phyloP scores from a whole-genome alignment of 2,888 invertebrate species.

The Dascillus cervinus region DNA sequence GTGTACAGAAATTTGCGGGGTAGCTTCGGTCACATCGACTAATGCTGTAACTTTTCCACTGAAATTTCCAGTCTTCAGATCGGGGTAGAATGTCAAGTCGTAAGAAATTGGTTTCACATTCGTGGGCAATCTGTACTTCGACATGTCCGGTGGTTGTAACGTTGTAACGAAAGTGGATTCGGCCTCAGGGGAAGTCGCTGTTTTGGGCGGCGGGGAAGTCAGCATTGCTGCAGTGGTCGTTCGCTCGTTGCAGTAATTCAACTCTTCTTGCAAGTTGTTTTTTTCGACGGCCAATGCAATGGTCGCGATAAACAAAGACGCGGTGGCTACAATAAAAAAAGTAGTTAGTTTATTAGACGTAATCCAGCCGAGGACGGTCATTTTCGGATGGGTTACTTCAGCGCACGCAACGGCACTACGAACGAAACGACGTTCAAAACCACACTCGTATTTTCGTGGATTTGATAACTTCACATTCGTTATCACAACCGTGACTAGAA shows the following conservation, averaged over 20 bases:
- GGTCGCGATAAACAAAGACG: conserved; percentile 48
- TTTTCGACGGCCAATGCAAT: conserved; percentile 47
- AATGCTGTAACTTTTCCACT: conserved; percentile 49
- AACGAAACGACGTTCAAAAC: too few species aligned
- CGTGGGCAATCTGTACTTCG: conserved; percentile 49
- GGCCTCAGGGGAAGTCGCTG: conserved; percentile 9
- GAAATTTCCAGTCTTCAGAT: conserved; percentile 50
- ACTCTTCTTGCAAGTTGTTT: conserved; percentile 23
- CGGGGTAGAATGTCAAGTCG: conserved; percentile 58
- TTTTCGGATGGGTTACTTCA: too few species aligned
- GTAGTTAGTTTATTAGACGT: conserved; percentile 37
- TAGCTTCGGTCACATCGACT: conserved; percentile 41
- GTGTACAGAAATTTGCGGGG: conserved; percentile 52
- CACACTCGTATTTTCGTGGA: too few species aligned
- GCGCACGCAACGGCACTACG: too few species aligned
- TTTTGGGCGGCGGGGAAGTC: conserved; percentile 5
- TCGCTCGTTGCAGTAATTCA: conserved; percentile 20
- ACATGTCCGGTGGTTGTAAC: conserved; percentile 19
- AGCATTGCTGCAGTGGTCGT: conserved; percentile 19
- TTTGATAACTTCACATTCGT: too few species aligned
- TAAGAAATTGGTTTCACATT: conserved; percentile 57
- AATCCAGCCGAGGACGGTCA: conserved; percentile 22
- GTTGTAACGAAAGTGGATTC: conserved; percentile 7
- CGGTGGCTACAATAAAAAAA: conserved; percentile 33
- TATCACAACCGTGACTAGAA: too few species aligned